A percentile compares a stretch with the other conserved stretches of the same genome.
Evolutionary conservation across 1,140 invertebrate species (phyloP).

Genomic region (Drosophila nikananu): DNA sequence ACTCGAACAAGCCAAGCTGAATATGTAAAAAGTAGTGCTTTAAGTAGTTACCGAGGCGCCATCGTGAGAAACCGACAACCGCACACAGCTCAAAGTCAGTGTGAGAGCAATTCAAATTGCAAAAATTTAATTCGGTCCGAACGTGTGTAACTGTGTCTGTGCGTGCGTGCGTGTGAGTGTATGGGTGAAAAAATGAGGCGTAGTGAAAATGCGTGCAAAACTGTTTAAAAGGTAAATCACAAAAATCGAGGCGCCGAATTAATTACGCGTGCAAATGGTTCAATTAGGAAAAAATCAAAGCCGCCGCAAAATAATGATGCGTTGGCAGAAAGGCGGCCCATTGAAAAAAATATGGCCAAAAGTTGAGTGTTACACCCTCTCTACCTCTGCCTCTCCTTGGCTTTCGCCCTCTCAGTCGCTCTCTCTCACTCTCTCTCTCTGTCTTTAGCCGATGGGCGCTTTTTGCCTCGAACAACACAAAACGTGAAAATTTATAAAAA

Average conservation of each 20-base stretch:
- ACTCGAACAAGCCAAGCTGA: constrained; percentile 24
- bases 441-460: constrained; percentile 26
- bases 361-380: constrained; percentile 48
- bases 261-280: constrained; percentile 11
- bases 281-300: constrained; percentile 11
- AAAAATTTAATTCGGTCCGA: constrained; percentile 52
- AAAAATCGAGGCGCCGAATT: constrained; percentile 19
- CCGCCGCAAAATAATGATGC: constrained; percentile 33
- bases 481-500: constrained; percentile 52
- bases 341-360: constrained; percentile 56
- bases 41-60: constrained; percentile 39
- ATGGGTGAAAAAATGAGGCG: constrained; percentile 79
- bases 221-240: constrained; percentile 66
- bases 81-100: constrained; percentile 27
- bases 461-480: constrained; percentile 51
- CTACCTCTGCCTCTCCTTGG: constrained; percentile 10
- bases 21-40: constrained; percentile 54
- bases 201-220: constrained; percentile 77
- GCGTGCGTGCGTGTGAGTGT: constrained; percentile 64
- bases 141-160: constrained; percentile 69
- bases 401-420: constrained; percentile 17
- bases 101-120: constrained; percentile 45
- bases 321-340: constrained; percentile 64
- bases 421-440: constrained; percentile 6
- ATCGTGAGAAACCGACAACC: constrained; percentile 24